Evolutionary conservation across 2,113 vertebrate species (phyloP), one percentile per base, ranked within the genome.

Genomic region (Mugil cephalus): DNA sequence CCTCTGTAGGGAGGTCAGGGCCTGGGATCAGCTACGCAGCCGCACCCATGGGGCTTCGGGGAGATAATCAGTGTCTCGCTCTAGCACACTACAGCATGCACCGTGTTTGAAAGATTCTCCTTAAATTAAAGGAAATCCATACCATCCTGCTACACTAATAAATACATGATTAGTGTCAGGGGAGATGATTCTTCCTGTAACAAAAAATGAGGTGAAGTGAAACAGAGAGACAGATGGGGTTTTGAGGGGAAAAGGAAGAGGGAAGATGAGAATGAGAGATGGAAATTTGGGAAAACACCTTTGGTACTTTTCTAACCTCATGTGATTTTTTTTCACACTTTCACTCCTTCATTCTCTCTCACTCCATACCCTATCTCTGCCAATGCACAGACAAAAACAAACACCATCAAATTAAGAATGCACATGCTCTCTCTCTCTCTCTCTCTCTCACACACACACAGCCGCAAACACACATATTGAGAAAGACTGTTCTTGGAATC

Each of bases 401-500:
- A 34, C 36, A 58, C 34, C 47, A 76, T 72, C 47, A 80, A 84
- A 81, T 70, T 62, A 82, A 55, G 60, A 51, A 15, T 69, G 24
- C 51, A 73, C 63, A 47, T 40, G n/a, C 39, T 30, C 24, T 30
- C 60, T 30, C 64, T 47, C 48, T 40, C 39, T 30, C 24, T 40
- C 39, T 30, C 24, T 30, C 60, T 30, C 64, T 47, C 48, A 38
- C 35, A 50, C 12, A 70, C 4, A 19, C 66, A 54, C 69, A 55
- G 42, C n/a, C n/a, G n/a, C n/a, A n/a, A n/a, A 38, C 35, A 50
- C 12, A 70, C 4, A 19, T 63, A 54, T 66, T 52, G 42, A 11
- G 36, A 45, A 68, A 74, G 40, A 39, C 61, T 48, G 73, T 55
- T 66, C 76, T n/a, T 18, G 40, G 77, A 79, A 83, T 77, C 82